Conservation (phyloP, 2,113 vertebrate genomes). For the Athene cunicularia region DNA sequence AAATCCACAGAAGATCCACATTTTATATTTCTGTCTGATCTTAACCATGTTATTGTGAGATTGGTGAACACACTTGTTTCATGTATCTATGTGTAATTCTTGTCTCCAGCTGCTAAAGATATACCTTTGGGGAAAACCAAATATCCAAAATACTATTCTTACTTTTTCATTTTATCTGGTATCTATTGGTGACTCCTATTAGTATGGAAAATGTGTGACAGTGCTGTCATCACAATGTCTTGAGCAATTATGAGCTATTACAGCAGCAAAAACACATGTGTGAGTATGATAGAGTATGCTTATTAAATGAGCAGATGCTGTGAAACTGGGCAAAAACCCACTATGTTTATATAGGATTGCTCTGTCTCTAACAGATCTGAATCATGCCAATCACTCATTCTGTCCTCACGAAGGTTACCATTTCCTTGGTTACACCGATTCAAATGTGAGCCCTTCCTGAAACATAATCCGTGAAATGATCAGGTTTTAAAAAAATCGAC, state of each 20-base stretch:
- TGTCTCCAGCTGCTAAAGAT: neutral
- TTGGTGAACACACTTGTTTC: fast-evolving
- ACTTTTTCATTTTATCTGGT: neutral
- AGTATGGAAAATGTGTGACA: neutral
- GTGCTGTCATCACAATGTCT: neutral
- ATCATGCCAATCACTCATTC: neutral
- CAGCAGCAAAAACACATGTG: neutral
- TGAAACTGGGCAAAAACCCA: neutral
- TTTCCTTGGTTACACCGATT: neutral
- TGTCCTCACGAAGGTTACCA: neutral
- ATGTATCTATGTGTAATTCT: neutral
- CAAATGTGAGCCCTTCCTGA: neutral
- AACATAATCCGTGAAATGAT: neutral
- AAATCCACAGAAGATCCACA: neutral
- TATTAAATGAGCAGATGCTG: neutral
- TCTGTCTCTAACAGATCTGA: neutral
- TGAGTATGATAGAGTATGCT: neutral
- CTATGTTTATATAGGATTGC: neutral
- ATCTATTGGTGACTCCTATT: neutral
- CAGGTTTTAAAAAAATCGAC: neutral
- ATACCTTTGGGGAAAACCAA: neutral
- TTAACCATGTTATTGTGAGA: neutral
- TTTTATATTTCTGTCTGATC: neutral
- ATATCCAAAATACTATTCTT: neutral
- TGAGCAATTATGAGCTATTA: neutral